A percentile compares a stretch with the other conserved stretches of the same genome.
Conservation (phyloP, 2,888 invertebrate genomes). For the Acleris sparsana region DNA sequence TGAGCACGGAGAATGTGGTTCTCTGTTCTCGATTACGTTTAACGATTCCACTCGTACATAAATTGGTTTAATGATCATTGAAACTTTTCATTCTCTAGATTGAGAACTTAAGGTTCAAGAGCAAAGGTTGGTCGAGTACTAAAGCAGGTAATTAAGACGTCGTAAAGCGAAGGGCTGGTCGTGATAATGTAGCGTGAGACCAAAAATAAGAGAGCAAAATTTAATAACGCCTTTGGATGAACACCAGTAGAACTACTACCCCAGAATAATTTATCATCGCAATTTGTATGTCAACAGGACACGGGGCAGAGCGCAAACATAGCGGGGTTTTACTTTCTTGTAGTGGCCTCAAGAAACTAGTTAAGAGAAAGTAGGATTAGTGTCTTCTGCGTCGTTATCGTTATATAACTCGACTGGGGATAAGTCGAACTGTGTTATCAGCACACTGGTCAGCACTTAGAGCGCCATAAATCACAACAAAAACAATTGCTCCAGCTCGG, state of each 20-base stretch:
- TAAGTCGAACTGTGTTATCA: constrained; percentile 21
- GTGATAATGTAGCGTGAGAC: constrained; percentile 16
- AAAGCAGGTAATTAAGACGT: constrained; percentile 11
- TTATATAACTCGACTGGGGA: constrained; percentile 62
- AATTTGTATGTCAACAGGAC: constrained; percentile 81
- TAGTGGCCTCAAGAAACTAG: constrained; percentile 79
- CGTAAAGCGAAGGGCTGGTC: constrained; percentile 15
- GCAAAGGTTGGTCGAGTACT: not conserved
- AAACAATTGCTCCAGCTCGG: constrained; percentile 18
- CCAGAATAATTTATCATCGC: constrained; percentile 72
- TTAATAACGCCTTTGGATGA: constrained; percentile 31
- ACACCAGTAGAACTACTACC: constrained; percentile 52
- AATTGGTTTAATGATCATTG: constrained; percentile 25
- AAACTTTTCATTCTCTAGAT: constrained; percentile 9
- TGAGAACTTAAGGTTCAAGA: constrained; percentile 4
- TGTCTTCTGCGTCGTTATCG: constrained; percentile 70
- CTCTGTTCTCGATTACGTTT: constrained; percentile 22
- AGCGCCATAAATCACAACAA: constrained; percentile 15
- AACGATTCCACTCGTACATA: constrained; percentile 18
- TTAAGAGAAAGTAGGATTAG: constrained; percentile 82
- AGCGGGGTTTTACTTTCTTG: constrained; percentile 83
- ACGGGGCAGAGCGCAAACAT: constrained; percentile 74
- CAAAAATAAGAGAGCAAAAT: constrained; percentile 29
- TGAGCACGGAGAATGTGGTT: constrained; percentile 19
- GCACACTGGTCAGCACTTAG: constrained; percentile 5